Percentiles rank a stretch among this genome's conserved stretches.
These are phyloP conservation scores for Gymnocheta viridis DNA, from an alignment of 2,888 invertebrate species.

Conservation along the genomic window DNA sequence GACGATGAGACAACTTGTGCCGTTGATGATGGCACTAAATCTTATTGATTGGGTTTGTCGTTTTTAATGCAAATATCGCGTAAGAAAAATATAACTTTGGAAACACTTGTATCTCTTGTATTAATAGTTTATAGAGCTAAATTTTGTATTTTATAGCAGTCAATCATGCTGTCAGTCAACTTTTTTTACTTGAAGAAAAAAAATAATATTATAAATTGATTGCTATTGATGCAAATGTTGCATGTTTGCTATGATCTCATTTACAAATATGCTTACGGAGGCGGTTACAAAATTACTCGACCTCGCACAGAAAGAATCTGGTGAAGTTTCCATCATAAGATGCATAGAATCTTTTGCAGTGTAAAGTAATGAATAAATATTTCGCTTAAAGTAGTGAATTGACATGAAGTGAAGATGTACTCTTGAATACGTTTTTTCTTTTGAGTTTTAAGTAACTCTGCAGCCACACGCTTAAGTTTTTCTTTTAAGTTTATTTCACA, in stretches of 20 bases:
- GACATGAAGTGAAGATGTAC: no score
- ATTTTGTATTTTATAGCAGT: background rate
- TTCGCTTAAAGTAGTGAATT: no score
- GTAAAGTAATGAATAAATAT: no score
- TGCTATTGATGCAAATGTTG: conserved; percentile 44
- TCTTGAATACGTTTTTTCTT: no score
- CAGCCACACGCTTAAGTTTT: no score
- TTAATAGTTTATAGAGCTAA: conserved; percentile 43
- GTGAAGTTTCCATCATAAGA: no score
- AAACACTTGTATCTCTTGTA: conserved; percentile 58
- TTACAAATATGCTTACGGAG: background rate
- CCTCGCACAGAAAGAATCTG: no score
- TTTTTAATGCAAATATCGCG: conserved; percentile 33
- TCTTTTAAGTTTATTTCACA: no score
- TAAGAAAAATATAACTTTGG: background rate
- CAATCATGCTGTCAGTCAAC: conserved; percentile 23
- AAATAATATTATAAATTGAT: conserved; percentile 20
- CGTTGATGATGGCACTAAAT: background rate
- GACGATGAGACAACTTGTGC: conserved; percentile 5
- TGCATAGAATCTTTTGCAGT: no score
- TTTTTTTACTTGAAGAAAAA: conserved; percentile 4
- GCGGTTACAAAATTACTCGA: background rate
- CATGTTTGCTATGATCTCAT: conserved; percentile 33
- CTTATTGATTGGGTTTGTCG: background rate
- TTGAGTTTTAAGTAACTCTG: no score